Evolutionary conservation across 2,797 vertebrate genomes (phyloP).

Genomic region (Octomys mimax): DNA sequence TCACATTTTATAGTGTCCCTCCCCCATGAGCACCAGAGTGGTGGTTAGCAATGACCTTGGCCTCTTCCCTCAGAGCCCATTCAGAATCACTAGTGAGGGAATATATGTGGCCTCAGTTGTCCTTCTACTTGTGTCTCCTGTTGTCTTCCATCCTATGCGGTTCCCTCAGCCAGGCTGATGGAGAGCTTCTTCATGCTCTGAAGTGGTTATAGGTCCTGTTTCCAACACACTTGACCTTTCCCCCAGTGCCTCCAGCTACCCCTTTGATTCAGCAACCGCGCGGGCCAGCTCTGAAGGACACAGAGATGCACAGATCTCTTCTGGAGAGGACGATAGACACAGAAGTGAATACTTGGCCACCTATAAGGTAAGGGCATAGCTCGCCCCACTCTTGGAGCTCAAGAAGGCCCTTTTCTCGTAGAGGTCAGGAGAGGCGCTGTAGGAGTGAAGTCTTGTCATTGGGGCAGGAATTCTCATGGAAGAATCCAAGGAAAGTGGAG

Average conservation of each 20-base stretch:
- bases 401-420: too few relatives aligned
- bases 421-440: not conserved
- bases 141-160: not conserved
- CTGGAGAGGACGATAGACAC: not conserved
- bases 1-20: conserved; percentile 64
- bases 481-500: not conserved
- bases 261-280: not conserved
- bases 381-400: not conserved
- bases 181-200: not conserved
- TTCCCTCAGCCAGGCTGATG: not conserved
- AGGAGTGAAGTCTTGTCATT: not conserved
- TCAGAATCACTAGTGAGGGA: not conserved
- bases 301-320: not conserved
- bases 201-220: not conserved
- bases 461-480: not conserved
- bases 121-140: not conserved
- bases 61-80: conserved; percentile 47
- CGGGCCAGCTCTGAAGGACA: not conserved
- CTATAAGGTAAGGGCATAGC: not conserved
- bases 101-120: not conserved
- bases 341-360: not conserved
- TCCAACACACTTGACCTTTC: not conserved
- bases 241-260: not conserved
- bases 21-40: conserved; percentile 16
- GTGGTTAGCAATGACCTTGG: conserved; percentile 65